A percentile compares a stretch with the other conserved stretches of the same genome.
phyloP scores from a whole-genome alignment of 2,888 invertebrate genomes.

The Halictus quadricinctus region DNA sequence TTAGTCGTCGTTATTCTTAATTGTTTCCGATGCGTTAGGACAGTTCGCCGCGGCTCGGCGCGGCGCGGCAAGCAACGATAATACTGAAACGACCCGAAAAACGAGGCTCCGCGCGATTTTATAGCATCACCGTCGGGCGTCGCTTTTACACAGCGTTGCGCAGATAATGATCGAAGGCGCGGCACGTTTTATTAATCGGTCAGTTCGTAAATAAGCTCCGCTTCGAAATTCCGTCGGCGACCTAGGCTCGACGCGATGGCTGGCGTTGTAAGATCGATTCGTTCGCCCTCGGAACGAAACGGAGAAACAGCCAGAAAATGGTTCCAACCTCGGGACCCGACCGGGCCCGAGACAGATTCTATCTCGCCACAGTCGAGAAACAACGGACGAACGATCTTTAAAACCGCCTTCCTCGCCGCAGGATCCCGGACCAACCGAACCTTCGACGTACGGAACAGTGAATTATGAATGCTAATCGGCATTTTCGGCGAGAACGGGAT shows the following conservation, averaged over 20 bases:
- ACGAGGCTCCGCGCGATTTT: not conserved
- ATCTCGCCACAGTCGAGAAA: not conserved
- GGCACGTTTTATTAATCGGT: slow-evolving; percentile 74
- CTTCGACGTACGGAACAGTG: not conserved
- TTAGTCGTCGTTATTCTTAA: not conserved
- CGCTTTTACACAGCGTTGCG: slow-evolving; percentile 8
- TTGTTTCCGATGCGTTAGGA: not conserved
- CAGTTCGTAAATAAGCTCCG: slow-evolving; percentile 76
- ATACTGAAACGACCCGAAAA: not conserved
- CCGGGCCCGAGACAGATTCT: slow-evolving; percentile 1
- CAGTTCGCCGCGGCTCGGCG: too few relatives aligned
- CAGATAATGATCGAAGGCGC: slow-evolving; percentile 54
- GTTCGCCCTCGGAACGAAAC: slow-evolving; percentile 8
- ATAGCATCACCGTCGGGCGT: not conserved
- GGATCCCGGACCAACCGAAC: not conserved
- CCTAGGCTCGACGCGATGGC: not conserved
- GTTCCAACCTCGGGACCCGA: not conserved
- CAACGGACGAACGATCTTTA: not conserved
- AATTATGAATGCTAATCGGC: slow-evolving; percentile 12
- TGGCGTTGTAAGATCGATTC: not conserved
- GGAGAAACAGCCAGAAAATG: not conserved
- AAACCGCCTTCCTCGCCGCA: slow-evolving; percentile 3
- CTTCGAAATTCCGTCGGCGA: slow-evolving; percentile 64
- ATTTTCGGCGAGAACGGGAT: not conserved
- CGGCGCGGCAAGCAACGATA: not conserved